These are phyloP conservation scores for Euphysa ruthae DNA, from an alignment of 30 jellyfish, hydroid and myxozoan species.

Conservation along the genomic window DNA sequence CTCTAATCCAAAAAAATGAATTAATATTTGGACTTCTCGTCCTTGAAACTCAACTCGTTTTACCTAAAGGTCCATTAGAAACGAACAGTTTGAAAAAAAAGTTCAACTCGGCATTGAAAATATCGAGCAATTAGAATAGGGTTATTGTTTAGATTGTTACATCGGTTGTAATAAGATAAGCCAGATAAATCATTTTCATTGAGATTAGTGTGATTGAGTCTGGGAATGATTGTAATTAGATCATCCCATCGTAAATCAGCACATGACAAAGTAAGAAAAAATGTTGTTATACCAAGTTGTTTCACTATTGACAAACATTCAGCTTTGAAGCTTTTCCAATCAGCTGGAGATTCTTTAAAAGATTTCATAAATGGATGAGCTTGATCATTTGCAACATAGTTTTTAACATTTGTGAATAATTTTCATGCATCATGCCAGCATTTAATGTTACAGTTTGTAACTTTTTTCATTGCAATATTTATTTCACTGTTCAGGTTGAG, in stretches of 20 bases:
- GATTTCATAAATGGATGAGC: too few relatives aligned
- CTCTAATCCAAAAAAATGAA: constrained; percentile 3
- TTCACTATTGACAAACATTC: too few relatives aligned
- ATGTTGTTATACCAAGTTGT: too few relatives aligned
- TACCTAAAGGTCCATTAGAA: background rate
- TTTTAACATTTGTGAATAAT: background rate
- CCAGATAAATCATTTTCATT: background rate
- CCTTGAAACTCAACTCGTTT: constrained; percentile 6
- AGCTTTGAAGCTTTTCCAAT: too few relatives aligned
- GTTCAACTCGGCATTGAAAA: constrained; percentile 9
- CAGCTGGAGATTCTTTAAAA: too few relatives aligned
- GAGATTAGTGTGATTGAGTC: too few relatives aligned
- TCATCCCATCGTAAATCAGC: too few relatives aligned
- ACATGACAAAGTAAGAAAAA: too few relatives aligned
- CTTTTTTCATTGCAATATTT: background rate
- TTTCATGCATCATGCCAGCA: background rate
- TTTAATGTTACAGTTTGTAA: background rate
- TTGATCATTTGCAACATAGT: too few relatives aligned
- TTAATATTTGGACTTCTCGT: constrained; percentile 3
- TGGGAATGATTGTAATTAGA: too few relatives aligned
- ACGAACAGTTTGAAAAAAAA: constrained; percentile 1
- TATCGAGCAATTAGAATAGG: constrained; percentile 11
- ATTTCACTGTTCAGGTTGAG: background rate
- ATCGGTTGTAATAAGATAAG: background rate
- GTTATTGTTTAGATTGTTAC: constrained; percentile 1